A percentile compares a stretch with the other conserved stretches of the same genome.
Evolutionary conservation across 1,140 invertebrate species (phyloP).

Genomic region (Trypoxylus dichotomus): DNA sequence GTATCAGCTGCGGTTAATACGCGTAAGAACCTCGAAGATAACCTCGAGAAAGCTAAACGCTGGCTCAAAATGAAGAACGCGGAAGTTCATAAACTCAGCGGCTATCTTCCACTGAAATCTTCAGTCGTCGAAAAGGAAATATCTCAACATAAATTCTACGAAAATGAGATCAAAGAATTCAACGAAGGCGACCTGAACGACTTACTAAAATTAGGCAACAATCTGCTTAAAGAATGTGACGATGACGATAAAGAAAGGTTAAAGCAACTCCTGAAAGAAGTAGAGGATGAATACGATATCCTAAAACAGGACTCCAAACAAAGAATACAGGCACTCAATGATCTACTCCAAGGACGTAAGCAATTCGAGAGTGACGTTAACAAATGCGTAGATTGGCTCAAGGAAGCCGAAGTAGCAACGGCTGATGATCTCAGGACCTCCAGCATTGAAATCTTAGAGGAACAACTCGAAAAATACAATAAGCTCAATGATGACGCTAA

Average conservation of each 20-base stretch:
- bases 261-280: constrained; percentile 66
- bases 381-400: constrained; percentile 81
- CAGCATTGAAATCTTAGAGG: constrained; percentile 78
- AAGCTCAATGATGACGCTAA: constrained; percentile 76
- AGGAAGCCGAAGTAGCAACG: constrained; percentile 82
- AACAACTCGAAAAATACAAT: constrained; percentile 82
- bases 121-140: constrained; percentile 78
- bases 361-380: constrained; percentile 80
- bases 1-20: constrained; percentile 67
- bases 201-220: constrained; percentile 73
- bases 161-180: constrained; percentile 77
- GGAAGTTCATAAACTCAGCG: constrained; percentile 74
- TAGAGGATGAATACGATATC: constrained; percentile 69
- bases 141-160: constrained; percentile 70
- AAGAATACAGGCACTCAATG: constrained; percentile 71
- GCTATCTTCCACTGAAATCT: constrained; percentile 72
- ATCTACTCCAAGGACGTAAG: constrained; percentile 73
- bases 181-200: constrained; percentile 74
- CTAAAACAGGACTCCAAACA: constrained; percentile 72
- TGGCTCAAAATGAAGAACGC: constrained; percentile 79
- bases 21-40: constrained; percentile 74
- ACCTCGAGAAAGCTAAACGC: constrained; percentile 72
- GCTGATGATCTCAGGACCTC: constrained; percentile 76
- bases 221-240: constrained; percentile 78
- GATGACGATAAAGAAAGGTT: constrained; percentile 68